Evolutionary conservation across 2,797 vertebrate genomes (phyloP), one percentile per base, ranked within the genome.

Genomic region (Choloepus didactylus): DNA sequence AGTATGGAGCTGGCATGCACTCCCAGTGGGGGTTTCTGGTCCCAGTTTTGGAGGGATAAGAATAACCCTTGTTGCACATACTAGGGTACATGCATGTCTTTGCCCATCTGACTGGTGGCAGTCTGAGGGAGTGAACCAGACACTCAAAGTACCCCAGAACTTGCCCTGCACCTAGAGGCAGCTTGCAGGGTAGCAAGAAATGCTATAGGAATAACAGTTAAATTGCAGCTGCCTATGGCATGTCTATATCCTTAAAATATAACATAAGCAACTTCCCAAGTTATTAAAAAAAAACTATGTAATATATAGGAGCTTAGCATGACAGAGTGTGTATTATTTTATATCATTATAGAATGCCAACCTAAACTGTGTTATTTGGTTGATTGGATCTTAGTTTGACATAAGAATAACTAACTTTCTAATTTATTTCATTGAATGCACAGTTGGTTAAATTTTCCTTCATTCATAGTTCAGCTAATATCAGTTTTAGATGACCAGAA

Each of bases 241-340:
- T 70, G 18, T n/a, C 46, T 88, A 6, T 76, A 85, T 79, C 14
- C 12, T 35, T 64, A 94, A 92, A 77, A 56, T 44, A 41, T 94
- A 64, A 85, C 44, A 38, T 64, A 59, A 10, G 5, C 35, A 85
- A 51, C 10, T 62, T 62, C 54, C 54, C 16, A 93, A 49, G 60
- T 70, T 70, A 70, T 51, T 83, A 15, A 23, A 79, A 83, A 54
- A 54, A 70, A 35, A 31, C 23, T 35, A 44, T 44, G 31, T 84
- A 69, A 83, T 54, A 75, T 23, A 54, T 21, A 21, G 5, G 54
- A 18, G 54, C 6, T 6, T 56, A 19, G 19, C 54, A 56, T 56
- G 49, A 66, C 41, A 82, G 64, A 75, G 10, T 64, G 29, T 73
- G 18, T 64, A 88, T 64, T 81, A 64, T 23, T 19, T 69, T 81